These are phyloP conservation scores for Litoditis marina DNA, from an alignment of 2,888 invertebrate genomes.

Conservation along the genomic window DNA sequence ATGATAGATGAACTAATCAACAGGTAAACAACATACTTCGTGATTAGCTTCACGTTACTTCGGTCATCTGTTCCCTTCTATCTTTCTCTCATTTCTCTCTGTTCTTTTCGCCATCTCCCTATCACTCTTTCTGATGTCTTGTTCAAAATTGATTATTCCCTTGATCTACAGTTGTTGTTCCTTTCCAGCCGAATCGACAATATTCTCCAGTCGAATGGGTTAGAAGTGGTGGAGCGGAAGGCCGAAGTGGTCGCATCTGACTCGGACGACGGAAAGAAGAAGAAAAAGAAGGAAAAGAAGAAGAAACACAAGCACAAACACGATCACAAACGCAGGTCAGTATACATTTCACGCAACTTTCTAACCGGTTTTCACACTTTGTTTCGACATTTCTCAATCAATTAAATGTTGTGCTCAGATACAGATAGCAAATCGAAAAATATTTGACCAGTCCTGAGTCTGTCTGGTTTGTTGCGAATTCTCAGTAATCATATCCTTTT, in stretches of 20 bases:
- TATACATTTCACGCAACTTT: too few species aligned
- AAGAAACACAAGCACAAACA: constrained; percentile 7
- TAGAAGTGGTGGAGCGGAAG: background rate
- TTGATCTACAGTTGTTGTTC: background rate
- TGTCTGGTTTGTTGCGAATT: too few species aligned
- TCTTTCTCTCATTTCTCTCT: background rate
- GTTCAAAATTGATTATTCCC: background rate
- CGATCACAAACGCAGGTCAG: constrained; percentile 13
- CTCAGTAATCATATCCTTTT: too few species aligned
- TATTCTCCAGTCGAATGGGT: constrained; percentile 13
- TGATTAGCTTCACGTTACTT: background rate
- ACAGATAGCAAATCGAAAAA: too few species aligned
- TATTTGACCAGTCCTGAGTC: too few species aligned
- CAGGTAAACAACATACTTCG: constrained; percentile 5
- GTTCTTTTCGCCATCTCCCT: background rate
- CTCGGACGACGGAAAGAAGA: constrained; percentile 2
- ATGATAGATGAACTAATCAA: constrained; percentile 32
- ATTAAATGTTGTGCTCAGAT: too few species aligned
- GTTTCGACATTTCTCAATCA: too few species aligned
- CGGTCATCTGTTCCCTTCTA: background rate
- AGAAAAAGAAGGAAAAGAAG: constrained; percentile 9
- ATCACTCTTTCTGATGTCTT: background rate
- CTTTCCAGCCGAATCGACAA: constrained; percentile 15
- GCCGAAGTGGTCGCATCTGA: background rate
- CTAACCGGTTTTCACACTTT: too few species aligned